Evolutionary conservation across 2,797 vertebrate species (phyloP).

Genomic region (Enteromius afrohamiltoni): DNA sequence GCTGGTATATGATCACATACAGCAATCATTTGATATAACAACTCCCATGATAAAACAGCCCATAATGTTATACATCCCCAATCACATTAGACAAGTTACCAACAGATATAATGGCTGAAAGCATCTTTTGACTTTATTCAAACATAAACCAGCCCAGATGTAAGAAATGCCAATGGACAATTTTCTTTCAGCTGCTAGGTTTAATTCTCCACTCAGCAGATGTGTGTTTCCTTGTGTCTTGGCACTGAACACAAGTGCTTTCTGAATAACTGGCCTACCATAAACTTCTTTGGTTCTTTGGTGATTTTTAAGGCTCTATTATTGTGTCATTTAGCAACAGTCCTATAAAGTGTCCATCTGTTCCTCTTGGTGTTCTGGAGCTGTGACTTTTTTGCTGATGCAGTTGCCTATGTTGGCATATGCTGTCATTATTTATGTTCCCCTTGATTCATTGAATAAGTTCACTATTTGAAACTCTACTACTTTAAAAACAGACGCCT

Average conservation of each 20-base stretch:
- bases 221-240: not conserved
- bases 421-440: conserved; percentile 28
- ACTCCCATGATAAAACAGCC: not conserved
- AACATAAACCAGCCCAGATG: conserved; percentile 9
- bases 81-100: not conserved
- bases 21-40: conserved; percentile 12
- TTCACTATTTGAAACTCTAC: not conserved
- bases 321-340: not conserved
- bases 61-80: not conserved
- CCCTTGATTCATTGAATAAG: conserved; percentile 33
- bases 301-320: conserved; percentile 15
- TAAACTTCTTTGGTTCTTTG: conserved; percentile 17
- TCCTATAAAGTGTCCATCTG: conserved; percentile 15
- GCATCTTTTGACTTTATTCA: not conserved
- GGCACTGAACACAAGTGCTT: conserved; percentile 3
- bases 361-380: not conserved
- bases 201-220: not conserved
- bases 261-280: conserved; percentile 3
- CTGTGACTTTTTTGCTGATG: conserved; percentile 38
- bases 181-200: not conserved
- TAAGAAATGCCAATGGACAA: not conserved
- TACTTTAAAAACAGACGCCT: not conserved
- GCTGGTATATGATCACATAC: not conserved
- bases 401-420: conserved; percentile 20
- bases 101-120: not conserved